These are phyloP conservation scores for Tribolium freemani DNA, from an alignment of 2,888 invertebrate genomes.

Conservation along the genomic window DNA sequence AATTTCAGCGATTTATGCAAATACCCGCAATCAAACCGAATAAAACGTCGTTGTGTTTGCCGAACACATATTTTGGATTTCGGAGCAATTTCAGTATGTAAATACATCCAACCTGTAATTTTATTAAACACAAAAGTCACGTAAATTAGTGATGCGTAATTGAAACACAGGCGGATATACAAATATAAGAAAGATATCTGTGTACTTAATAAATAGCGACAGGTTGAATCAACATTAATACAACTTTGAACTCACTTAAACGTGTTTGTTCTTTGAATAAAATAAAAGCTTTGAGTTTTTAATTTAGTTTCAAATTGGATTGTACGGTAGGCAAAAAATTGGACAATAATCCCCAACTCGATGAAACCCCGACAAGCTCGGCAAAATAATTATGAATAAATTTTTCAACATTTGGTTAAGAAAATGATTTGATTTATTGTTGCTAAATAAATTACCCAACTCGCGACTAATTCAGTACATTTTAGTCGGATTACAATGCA, in stretches of 20 bases:
- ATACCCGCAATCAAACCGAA: neutral
- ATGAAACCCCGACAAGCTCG: too few species aligned
- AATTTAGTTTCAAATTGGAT: neutral
- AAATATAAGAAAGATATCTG: slow-evolving; percentile 15
- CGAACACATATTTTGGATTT: neutral
- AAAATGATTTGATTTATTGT: too few species aligned
- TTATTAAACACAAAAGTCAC: neutral
- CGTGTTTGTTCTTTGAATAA: slow-evolving; percentile 14
- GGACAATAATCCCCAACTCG: too few species aligned
- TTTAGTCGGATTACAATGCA: too few species aligned
- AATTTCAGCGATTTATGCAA: neutral
- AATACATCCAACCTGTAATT: neutral
- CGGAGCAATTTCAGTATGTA: neutral
- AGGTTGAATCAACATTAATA: slow-evolving; percentile 27
- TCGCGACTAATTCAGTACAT: too few species aligned
- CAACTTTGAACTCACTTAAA: slow-evolving; percentile 25
- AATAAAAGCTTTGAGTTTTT: neutral
- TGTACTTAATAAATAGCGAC: slow-evolving; percentile 17
- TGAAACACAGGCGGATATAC: neutral
- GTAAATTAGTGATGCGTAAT: too few species aligned
- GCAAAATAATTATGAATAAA: too few species aligned
- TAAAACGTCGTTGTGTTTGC: neutral
- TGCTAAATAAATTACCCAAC: too few species aligned
- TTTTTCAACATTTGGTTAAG: too few species aligned
- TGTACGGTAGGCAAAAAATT: too few species aligned